Evolutionary conservation across 2,113 vertebrate genomes (phyloP), one percentile per base, ranked within the genome.

Genomic region (Lipophrys pholis): DNA sequence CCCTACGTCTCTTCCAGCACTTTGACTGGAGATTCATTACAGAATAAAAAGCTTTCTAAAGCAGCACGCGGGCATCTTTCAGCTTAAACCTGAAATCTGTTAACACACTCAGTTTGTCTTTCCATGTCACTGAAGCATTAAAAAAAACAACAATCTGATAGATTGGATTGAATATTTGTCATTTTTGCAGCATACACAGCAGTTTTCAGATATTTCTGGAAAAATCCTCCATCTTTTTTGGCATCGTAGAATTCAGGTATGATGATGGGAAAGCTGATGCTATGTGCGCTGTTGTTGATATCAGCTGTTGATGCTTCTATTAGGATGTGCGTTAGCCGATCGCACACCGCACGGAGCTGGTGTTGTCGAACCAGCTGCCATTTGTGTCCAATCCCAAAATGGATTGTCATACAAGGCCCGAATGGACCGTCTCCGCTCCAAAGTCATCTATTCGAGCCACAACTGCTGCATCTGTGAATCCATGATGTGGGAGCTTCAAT

Each of bases 291-390:
- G 11, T 41, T 61, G 64, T 10, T 30, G 72, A 68, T 70, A 52
- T 59, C 53, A 68, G 55, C 61, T 50, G 46, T 1, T n/a, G 45
- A 56, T 17, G 21, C 48, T 17, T 73, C 65, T 58, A 58, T 81
- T 60, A 61, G 73, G 54, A 80, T 72, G 76, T 57, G 76, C 80
- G 78, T 86, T 81, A 78, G 53, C 74, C 10, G 60, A 67, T 45
- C 68, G 45, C 69, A n/a, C n/a, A n/a, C n/a, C n/a, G n/a, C n/a
- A n/a, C n/a, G n/a, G n/a, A 69, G 46, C 17, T 61, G 57, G 60
- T 63, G 41, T 30, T 52, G 36, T 76, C 56, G 30, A 53, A 55
- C 61, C 6, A 16, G 52, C 9, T 39, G 56, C 50, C 42, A 39
- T 73, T 52, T 81, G 61, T 43, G 8, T 56, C 16, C 67, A 65